phyloP scores from a whole-genome alignment of 2,113 vertebrate genomes.

The Nothocercus julius region DNA sequence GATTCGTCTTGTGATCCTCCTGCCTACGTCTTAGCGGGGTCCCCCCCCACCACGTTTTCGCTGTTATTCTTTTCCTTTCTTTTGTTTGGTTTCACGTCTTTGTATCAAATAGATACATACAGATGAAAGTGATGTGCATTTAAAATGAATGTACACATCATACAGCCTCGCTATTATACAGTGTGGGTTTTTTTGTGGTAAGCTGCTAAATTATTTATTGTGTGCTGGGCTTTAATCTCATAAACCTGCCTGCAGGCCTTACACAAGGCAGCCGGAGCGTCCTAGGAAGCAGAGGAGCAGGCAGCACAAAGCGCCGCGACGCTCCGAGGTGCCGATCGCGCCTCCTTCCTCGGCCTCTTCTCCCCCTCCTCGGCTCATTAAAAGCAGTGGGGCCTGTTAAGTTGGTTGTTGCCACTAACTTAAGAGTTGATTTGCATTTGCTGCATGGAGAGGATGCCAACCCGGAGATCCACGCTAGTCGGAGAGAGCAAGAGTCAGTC shows the following conservation, averaged over 20 bases:
- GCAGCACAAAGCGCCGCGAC: neutral
- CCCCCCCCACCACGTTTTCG: neutral
- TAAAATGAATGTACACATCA: slow-evolving; percentile 61
- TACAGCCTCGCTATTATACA: slow-evolving; percentile 36
- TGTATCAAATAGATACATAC: neutral
- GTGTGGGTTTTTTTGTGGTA: neutral
- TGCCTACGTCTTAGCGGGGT: neutral
- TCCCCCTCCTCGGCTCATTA: slow-evolving; percentile 24
- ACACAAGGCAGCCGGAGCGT: neutral
- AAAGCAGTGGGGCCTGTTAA: neutral
- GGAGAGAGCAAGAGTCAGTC: fast-evolving
- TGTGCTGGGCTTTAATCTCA: slow-evolving; percentile 76
- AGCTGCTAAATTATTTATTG: slow-evolving; percentile 78
- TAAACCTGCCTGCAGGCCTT: slow-evolving; percentile 70
- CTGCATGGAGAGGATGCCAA: neutral
- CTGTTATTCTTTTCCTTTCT: neutral
- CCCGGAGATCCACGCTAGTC: neutral
- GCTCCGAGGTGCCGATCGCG: neutral
- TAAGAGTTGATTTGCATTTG: neutral
- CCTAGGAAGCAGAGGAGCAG: neutral
- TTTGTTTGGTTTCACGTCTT: neutral
- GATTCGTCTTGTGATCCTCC: neutral
- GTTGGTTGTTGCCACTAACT: neutral
- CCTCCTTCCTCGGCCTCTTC: neutral
- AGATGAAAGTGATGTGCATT: slow-evolving; percentile 45